Base-by-base conservation (phyloP, 2,888 invertebrate genomes). In the Mantis religiosa region DNA sequence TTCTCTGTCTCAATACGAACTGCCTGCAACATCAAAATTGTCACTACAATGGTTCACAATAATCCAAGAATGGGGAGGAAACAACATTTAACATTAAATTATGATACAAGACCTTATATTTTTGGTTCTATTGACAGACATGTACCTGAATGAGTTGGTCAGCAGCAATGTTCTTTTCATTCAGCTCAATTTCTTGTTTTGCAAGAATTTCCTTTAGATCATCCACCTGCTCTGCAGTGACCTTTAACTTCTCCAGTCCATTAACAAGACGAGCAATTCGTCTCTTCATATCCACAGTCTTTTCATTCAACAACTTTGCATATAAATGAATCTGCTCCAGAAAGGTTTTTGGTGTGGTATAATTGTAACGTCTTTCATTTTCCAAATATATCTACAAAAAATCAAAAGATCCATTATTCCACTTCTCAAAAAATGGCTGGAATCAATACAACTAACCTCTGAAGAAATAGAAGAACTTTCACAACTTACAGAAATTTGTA, bases 331-430 rank as follows among this genome's bases (percentile, higher is more conserved):
- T 98, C 92, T 98, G 97, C 92, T 99, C 99, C 85, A 99, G 93
- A 93, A 98, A 99, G 0, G 98, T 97, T 94, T 99, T 99, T 0
- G 99, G 99, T 0, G 99, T 99, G 0, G 99, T 99, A 93, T 99
- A 99, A 93, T 99, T 99, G 93, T 98, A 98, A 7, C 98, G 95
- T 83, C 96, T 96, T 91, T 99, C 98, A 92, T 98, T 98, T 91
- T 95, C 94, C 90, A 97, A 94, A 95, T 95, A 92, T 99, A 98
- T 0, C 87, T 87, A 15, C 12, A 87, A 98, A 92, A 95, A 97
- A n/a, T n/a, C n/a, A n/a, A n/a, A n/a, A n/a, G n/a, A n/a, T n/a
- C n/a, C n/a, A n/a, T n/a, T n/a, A n/a, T n/a, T n/a, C n/a, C n/a
- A n/a, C n/a, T n/a, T n/a, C n/a, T n/a, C n/a, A n/a, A n/a, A n/a